Conservation (phyloP, 2,888 invertebrate genomes). For the Tachystola acroxantha region DNA sequence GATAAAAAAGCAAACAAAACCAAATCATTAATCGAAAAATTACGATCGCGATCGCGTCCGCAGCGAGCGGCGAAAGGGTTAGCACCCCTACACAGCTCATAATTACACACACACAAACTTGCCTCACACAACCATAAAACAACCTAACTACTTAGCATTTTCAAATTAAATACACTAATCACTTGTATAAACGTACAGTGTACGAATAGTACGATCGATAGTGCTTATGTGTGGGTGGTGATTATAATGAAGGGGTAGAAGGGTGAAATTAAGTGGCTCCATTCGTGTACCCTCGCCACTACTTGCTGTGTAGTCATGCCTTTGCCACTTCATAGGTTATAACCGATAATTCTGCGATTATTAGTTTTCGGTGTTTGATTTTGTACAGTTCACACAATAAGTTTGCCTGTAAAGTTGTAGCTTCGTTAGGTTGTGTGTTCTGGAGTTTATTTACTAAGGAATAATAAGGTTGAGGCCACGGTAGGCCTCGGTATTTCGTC, state of each 20-base stretch:
- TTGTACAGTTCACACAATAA: not conserved
- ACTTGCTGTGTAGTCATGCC: slow-evolving; percentile 59
- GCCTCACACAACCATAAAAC: slow-evolving; percentile 57
- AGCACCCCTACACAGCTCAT: slow-evolving; percentile 47
- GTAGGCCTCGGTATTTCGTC: no score
- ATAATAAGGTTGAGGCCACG: no score
- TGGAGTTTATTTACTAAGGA: no score
- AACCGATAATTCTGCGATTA: slow-evolving; percentile 22
- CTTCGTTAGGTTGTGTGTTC: no score
- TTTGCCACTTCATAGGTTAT: slow-evolving; percentile 62
- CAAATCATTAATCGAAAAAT: slow-evolving; percentile 56
- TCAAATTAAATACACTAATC: slow-evolving; percentile 79
- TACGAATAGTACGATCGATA: slow-evolving; percentile 67
- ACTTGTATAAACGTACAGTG: slow-evolving; percentile 67
- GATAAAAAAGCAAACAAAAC: slow-evolving; percentile 30
- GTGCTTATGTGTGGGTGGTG: slow-evolving; percentile 63
- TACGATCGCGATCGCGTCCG: slow-evolving; percentile 57
- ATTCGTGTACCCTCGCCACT: slow-evolving; percentile 57
- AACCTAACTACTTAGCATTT: slow-evolving; percentile 77
- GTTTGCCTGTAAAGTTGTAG: no score
- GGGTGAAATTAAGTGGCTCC: slow-evolving; percentile 77
- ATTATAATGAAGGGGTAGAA: slow-evolving; percentile 75
- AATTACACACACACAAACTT: slow-evolving; percentile 49
- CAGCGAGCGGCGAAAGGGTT: slow-evolving; percentile 55
- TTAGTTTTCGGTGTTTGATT: slow-evolving; percentile 21